A percentile compares a stretch with the other conserved stretches of the same genome.
Conservation (phyloP, 2,113 vertebrate genomes). For the Calonectris borealis region DNA sequence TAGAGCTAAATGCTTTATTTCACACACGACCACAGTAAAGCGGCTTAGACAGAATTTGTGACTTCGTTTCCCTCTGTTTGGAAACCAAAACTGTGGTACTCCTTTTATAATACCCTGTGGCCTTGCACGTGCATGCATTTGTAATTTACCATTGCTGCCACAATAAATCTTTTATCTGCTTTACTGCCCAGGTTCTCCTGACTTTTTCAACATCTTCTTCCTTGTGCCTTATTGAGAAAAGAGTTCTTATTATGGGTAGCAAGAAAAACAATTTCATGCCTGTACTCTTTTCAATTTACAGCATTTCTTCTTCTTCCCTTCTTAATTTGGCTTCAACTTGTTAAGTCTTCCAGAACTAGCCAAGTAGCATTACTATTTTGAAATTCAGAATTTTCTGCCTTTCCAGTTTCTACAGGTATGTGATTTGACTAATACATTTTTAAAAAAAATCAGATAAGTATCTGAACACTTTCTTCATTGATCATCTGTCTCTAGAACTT, state of each 20-base stretch:
- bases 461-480: neutral
- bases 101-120: neutral
- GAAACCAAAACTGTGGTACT: neutral
- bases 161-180: neutral
- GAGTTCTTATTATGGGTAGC: neutral
- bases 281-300: neutral
- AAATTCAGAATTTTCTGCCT: neutral
- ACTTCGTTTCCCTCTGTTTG: neutral
- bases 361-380: neutral
- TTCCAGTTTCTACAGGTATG: neutral
- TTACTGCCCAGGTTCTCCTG: neutral
- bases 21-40: neutral
- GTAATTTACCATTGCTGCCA: neutral
- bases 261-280: neutral
- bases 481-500: neutral
- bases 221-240: neutral
- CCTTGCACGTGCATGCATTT: fast-evolving
- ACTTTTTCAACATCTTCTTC: neutral
- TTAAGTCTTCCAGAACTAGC: neutral
- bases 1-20: neutral
- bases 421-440: neutral
- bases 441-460: neutral
- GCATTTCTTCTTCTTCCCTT: neutral
- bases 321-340: neutral
- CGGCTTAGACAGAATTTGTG: neutral